These are phyloP conservation scores for Tokudaia muenninki DNA, from an alignment of 2,797 vertebrate species.

Conservation along the genomic window DNA sequence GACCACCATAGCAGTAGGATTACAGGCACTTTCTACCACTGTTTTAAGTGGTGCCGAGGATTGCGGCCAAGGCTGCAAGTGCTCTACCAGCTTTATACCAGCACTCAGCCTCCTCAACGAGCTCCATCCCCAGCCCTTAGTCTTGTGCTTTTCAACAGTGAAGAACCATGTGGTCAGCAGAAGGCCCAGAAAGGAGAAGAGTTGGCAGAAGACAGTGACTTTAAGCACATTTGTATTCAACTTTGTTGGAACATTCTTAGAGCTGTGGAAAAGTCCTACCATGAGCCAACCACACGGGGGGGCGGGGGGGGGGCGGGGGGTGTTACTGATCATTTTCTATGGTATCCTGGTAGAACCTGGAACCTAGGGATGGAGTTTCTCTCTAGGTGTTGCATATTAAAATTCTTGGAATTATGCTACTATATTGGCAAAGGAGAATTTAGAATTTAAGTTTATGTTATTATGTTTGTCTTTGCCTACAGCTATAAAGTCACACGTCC, in stretches of 20 bases:
- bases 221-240: background rate
- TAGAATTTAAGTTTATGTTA: constrained; percentile 15
- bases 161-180: background rate
- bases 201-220: background rate
- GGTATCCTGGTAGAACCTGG: background rate
- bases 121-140: background rate
- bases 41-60: background rate
- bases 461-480: background rate
- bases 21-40: background rate
- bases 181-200: background rate
- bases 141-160: constrained; percentile 30
- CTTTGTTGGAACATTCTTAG: background rate
- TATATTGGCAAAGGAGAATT: background rate
- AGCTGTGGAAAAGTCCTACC: background rate
- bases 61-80: background rate
- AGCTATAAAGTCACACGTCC: constrained; percentile 1
- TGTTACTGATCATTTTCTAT: background rate
- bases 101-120: no score
- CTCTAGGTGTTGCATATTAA: background rate
- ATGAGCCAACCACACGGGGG: background rate
- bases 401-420: background rate
- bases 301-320: no score
- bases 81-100: background rate
- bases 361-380: background rate
- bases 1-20: no score